A percentile compares a stretch with the other conserved stretches of the same genome.
phyloP scores from a whole-genome alignment of 1,140 invertebrate genomes.

The Nephotettix cincticeps region DNA sequence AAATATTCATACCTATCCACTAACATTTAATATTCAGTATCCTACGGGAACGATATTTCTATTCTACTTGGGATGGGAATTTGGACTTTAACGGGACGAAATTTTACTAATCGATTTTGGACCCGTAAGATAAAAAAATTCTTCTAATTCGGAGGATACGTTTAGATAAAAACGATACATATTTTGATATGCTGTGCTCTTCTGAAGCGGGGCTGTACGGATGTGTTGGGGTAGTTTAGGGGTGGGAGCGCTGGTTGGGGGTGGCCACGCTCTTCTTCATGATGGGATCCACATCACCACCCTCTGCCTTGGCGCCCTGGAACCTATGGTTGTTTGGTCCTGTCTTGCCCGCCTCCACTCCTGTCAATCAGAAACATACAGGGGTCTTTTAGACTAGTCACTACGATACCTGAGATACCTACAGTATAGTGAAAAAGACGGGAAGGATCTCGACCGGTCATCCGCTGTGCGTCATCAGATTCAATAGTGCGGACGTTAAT shows the following conservation, averaged over 20 bases:
- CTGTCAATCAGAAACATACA: background rate
- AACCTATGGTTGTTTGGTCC: background rate
- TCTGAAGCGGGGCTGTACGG: background rate
- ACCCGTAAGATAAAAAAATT: background rate
- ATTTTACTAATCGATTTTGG: background rate
- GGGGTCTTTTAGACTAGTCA: no score
- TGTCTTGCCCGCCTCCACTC: background rate
- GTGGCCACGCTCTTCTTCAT: background rate
- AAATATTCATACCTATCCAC: background rate
- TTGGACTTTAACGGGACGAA: background rate
- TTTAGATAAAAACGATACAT: background rate
- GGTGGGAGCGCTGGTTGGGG: background rate
- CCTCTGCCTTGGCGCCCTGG: background rate
- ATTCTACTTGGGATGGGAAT: background rate
- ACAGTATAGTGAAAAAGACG: no score
- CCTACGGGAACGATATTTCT: background rate
- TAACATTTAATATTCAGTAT: background rate
- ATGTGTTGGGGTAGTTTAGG: background rate
- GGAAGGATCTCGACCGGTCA: no score
- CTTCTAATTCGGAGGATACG: background rate
- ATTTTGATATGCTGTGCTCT: constrained; percentile 10
- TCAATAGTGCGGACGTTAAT: no score
- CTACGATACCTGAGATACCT: no score
- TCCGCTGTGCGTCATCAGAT: no score
- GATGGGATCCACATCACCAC: background rate